Percentiles rank a stretch among this genome's conserved stretches.
phyloP scores from a whole-genome alignment of 2,888 invertebrate genomes.

The Choristoneura rosaceana region DNA sequence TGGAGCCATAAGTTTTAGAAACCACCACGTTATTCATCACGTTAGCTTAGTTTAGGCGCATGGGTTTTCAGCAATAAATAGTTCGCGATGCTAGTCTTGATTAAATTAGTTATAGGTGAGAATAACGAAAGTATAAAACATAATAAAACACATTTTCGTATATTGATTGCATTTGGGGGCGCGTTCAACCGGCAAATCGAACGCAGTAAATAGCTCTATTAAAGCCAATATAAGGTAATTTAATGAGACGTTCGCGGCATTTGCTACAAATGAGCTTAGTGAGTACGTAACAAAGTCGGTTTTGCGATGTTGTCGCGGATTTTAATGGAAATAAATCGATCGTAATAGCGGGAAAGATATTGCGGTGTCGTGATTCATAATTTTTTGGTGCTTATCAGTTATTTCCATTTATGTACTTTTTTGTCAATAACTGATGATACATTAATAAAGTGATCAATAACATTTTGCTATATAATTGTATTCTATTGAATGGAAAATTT shows the following conservation, averaged over 20 bases:
- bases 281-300: constrained; percentile 9
- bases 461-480: no score
- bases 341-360: neutral
- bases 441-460: no score
- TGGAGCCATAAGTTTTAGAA: no score
- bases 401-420: neutral
- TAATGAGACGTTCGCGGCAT: constrained; percentile 32
- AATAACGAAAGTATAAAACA: no score
- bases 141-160: neutral
- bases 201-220: constrained; percentile 34
- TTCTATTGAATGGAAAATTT: no score
- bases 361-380: neutral
- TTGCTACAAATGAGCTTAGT: constrained; percentile 23
- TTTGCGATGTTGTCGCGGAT: constrained; percentile 21
- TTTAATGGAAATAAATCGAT: constrained; percentile 22
- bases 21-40: no score
- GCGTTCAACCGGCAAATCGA: constrained; percentile 32
- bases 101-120: no score
- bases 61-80: no score
- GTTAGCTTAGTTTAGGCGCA: no score
- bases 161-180: constrained; percentile 20
- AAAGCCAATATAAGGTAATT: constrained; percentile 35
- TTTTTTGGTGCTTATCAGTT: neutral
- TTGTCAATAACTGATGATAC: no score
- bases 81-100: no score